Conservation (phyloP, 2,797 vertebrate species). For the Rallus crepitans region DNA sequence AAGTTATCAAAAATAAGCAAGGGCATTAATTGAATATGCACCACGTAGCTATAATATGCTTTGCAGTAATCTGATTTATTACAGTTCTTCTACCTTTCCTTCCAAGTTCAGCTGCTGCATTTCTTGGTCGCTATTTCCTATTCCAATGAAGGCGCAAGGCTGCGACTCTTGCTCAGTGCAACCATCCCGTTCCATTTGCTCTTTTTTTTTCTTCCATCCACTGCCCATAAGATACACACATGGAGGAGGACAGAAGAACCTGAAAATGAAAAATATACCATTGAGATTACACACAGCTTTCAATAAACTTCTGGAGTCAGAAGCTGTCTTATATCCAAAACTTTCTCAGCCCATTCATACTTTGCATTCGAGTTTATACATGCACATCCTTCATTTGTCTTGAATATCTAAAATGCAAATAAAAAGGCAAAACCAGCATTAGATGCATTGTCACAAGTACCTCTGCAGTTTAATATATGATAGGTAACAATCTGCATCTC, state of each 20-base stretch:
- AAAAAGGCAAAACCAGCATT: neutral
- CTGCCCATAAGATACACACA: conserved; percentile 99
- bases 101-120: conserved; percentile 99
- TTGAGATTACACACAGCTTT: neutral
- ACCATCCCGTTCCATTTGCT: conserved; percentile 97
- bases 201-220: conserved; percentile 99
- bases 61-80: neutral
- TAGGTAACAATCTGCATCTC: neutral
- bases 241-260: conserved; percentile 98
- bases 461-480: neutral
- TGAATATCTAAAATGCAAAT: neutral
- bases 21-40: neutral
- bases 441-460: neutral
- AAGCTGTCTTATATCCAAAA: neutral
- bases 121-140: conserved; percentile 99
- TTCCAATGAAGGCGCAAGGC: conserved; percentile 98
- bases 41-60: neutral
- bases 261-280: conserved; percentile 63
- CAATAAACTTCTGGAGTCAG: neutral
- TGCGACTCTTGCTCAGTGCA: conserved; percentile 98
- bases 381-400: neutral
- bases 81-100: conserved; percentile 90
- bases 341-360: neutral
- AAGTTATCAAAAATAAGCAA: neutral
- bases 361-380: neutral